Percentiles rank a stretch among this genome's conserved stretches.
phyloP scores from a whole-genome alignment of 2,888 invertebrate genomes.

The Lamellibrachia columna region DNA sequence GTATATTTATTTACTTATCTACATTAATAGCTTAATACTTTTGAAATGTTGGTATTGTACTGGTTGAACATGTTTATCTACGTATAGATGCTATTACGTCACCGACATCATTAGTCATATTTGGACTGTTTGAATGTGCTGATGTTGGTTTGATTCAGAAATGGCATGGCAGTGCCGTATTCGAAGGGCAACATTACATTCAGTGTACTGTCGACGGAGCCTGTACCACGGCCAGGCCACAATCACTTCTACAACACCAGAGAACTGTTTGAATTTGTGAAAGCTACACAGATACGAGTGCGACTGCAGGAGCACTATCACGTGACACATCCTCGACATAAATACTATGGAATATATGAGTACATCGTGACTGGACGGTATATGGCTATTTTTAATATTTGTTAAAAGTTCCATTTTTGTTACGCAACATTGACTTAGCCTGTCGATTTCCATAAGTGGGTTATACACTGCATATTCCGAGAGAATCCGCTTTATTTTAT shows the following conservation, averaged over 20 bases:
- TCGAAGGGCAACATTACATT: constrained; percentile 62
- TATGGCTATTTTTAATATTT: not conserved
- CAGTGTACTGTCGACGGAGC: constrained; percentile 57
- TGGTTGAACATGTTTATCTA: not conserved
- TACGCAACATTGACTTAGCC: no score
- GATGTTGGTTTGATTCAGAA: not conserved
- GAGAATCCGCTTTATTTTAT: no score
- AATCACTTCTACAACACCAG: constrained; percentile 60
- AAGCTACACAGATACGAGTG: constrained; percentile 44
- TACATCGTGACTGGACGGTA: constrained; percentile 60
- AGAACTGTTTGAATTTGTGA: constrained; percentile 57
- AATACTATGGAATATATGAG: constrained; percentile 62
- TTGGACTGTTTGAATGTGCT: not conserved
- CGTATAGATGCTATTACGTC: not conserved
- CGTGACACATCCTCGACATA: constrained; percentile 51
- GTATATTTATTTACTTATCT: not conserved
- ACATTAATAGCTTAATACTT: not conserved
- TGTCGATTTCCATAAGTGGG: no score
- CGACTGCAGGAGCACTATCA: constrained; percentile 47
- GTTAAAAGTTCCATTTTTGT: not conserved
- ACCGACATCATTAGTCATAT: not conserved
- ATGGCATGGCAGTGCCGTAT: constrained; percentile 34
- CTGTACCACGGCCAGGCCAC: constrained; percentile 59
- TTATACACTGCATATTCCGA: no score
- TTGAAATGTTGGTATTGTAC: not conserved